Conservation (phyloP, 2,113 vertebrate species). For the Myanophis thanlyinensis region DNA sequence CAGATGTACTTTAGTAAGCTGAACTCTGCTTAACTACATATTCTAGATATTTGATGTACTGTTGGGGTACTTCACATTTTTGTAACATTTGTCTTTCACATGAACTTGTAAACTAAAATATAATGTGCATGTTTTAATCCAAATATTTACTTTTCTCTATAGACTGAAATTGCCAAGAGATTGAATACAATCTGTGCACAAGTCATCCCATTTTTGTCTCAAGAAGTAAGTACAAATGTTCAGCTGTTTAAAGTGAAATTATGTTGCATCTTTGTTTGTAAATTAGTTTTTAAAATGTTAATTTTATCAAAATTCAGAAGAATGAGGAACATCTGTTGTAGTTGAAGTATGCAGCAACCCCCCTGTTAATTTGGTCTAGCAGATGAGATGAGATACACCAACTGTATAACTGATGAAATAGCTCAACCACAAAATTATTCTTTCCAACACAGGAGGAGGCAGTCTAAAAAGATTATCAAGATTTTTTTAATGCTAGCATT, state of each 20-base stretch:
- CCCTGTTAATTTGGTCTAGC: constrained; percentile 65
- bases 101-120: constrained; percentile 5
- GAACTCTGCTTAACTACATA: constrained; percentile 36
- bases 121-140: constrained; percentile 47
- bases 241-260: constrained; percentile 75
- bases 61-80: constrained; percentile 11
- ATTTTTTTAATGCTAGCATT: constrained; percentile 29
- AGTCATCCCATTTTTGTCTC: constrained; percentile 99
- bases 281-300: constrained; percentile 79
- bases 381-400: constrained; percentile 53
- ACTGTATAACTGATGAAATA: constrained; percentile 50
- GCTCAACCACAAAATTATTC: constrained; percentile 56
- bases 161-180: constrained; percentile 98
- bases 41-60: background rate
- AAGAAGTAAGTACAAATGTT: constrained; percentile 92
- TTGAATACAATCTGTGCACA: constrained; percentile 98
- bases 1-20: constrained; percentile 43
- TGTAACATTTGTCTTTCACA: background rate
- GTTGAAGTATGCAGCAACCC: constrained; percentile 70
- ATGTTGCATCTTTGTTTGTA: constrained; percentile 78
- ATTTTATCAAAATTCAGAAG: constrained; percentile 76
- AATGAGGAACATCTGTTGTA: constrained; percentile 77
- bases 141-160: constrained; percentile 65
- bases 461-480: constrained; percentile 36
- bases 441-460: constrained; percentile 36